Evolutionary conservation across 2,888 invertebrate genomes (phyloP).

Genomic region (Nipponacmea schrenckii): DNA sequence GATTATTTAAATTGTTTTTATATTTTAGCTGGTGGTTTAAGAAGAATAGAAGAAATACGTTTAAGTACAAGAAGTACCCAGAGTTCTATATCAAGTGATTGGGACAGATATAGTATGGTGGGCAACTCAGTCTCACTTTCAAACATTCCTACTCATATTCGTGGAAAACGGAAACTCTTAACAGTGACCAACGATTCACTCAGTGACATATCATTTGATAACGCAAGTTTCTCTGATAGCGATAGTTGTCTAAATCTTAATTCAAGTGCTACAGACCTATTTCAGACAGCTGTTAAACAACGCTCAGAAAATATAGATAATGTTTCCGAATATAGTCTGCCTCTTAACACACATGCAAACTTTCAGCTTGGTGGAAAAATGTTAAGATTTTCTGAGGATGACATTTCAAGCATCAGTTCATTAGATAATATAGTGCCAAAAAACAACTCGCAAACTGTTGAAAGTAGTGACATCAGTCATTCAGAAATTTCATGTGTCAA

Average conservation of each 20-base stretch:
- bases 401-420: not conserved
- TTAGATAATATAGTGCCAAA: not conserved
- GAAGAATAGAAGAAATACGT: conserved; percentile 38
- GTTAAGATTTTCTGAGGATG: not conserved
- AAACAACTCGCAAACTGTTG: not conserved
- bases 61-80: conserved; percentile 32
- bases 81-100: conserved; percentile 47
- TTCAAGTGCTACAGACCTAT: not conserved
- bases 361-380: not conserved
- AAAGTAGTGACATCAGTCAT: not conserved
- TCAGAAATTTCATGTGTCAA: not conserved
- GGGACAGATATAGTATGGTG: conserved; percentile 54
- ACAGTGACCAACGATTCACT: conserved; percentile 31
- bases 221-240: conserved; percentile 26
- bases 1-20: too few relatives aligned
- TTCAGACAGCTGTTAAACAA: not conserved
- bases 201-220: conserved; percentile 32
- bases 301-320: conserved; percentile 29
- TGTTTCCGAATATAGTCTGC: conserved; percentile 30
- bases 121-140: conserved; percentile 35
- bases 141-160: conserved; percentile 29
- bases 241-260: conserved; percentile 13
- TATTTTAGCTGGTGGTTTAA: conserved; percentile 27
- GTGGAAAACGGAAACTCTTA: conserved; percentile 30
- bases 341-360: not conserved